A percentile compares a stretch with the other conserved stretches of the same genome.
phyloP scores from a whole-genome alignment of 2,888 invertebrate species.

The Eurytoma californica region DNA sequence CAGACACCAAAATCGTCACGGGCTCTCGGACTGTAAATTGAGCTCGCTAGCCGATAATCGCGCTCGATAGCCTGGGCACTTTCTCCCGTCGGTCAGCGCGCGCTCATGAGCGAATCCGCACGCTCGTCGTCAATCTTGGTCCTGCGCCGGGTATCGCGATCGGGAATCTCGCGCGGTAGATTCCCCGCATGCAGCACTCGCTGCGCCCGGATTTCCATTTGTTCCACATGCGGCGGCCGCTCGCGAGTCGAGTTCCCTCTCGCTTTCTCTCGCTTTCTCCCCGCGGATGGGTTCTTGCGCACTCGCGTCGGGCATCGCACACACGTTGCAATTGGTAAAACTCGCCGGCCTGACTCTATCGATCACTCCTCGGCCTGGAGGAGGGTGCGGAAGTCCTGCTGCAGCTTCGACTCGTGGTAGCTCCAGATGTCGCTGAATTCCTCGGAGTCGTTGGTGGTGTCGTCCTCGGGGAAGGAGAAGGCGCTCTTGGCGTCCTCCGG shows the following conservation, averaged over 20 bases:
- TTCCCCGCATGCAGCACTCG: slow-evolving; percentile 11
- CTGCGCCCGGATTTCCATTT: slow-evolving; percentile 29
- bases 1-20: no score
- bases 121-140: slow-evolving; percentile 19
- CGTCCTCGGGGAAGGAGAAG: slow-evolving; percentile 60
- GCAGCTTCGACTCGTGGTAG: slow-evolving; percentile 72
- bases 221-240: slow-evolving; percentile 26
- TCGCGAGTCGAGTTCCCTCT: slow-evolving; percentile 25
- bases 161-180: slow-evolving; percentile 6
- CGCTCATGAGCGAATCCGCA: not conserved
- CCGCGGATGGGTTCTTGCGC: not conserved
- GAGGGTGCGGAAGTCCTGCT: slow-evolving; percentile 71
- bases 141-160: slow-evolving; percentile 12
- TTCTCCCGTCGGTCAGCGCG: slow-evolving; percentile 35
- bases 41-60: not conserved
- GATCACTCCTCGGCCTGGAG: slow-evolving; percentile 72
- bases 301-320: not conserved
- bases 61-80: not conserved
- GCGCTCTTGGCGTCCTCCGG: slow-evolving; percentile 64
- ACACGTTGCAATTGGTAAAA: not conserved
- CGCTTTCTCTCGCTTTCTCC: slow-evolving; percentile 31
- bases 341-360: not conserved
- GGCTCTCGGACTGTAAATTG: no score
- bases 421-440: slow-evolving; percentile 73
- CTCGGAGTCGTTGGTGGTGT: slow-evolving; percentile 63